These are phyloP conservation scores for Myotis planiceps DNA, from an alignment of 2,797 vertebrate species.

Conservation along the genomic window DNA sequence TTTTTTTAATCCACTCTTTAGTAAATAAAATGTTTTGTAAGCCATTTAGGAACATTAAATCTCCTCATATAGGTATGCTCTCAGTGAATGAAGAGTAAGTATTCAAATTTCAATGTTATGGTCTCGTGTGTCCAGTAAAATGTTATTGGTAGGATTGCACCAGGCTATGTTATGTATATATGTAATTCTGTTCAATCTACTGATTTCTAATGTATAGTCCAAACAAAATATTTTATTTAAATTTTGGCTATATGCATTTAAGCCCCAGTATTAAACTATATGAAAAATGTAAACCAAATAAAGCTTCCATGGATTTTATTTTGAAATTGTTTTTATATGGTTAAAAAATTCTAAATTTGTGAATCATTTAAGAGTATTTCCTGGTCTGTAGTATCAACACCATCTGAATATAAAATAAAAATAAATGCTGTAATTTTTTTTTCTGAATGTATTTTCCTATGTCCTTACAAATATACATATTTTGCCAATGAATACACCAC, in stretches of 20 bases:
- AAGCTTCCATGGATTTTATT: not conserved
- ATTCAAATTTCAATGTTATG: constrained; percentile 77
- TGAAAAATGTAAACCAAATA: not conserved
- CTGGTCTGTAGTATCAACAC: not conserved
- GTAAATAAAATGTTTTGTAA: constrained; percentile 30
- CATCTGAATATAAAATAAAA: not conserved
- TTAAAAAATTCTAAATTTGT: constrained; percentile 5
- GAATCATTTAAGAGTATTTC: not conserved
- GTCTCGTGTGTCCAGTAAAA: constrained; percentile 63
- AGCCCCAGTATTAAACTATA: not conserved
- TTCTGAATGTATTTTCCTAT: not conserved
- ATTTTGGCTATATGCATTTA: not conserved
- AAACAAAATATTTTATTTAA: constrained; percentile 24
- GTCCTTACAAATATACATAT: not conserved
- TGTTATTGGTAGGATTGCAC: constrained; percentile 6
- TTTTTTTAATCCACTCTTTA: not conserved
- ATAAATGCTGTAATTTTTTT: not conserved
- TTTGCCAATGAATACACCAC: not conserved
- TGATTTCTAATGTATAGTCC: not conserved
- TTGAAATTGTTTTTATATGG: not conserved
- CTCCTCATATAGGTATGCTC: not conserved
- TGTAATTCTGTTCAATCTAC: not conserved
- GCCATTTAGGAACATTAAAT: not conserved
- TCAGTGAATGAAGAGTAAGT: constrained; percentile 37
- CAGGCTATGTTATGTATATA: not conserved